Base-by-base conservation (phyloP, 64 coral and sea anemone species). In the Hydrozoanthus tunicans region DNA sequence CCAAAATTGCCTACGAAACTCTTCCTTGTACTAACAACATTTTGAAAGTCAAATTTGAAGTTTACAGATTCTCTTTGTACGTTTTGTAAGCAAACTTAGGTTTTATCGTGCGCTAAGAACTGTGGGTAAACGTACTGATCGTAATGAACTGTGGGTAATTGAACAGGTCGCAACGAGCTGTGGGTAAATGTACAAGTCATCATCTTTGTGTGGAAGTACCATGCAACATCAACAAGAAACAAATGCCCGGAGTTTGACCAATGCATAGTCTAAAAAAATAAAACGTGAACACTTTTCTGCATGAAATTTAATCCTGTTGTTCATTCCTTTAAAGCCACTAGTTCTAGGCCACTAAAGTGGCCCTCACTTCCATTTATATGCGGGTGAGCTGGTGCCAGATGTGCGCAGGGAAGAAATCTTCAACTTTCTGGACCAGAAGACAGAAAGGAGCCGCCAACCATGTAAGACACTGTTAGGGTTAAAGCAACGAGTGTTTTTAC, bases 381-480 rank as follows among this genome's bases (percentile, higher is more conserved):
- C 93, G 92, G 61, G 96, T 98, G 24, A 98, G 80, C 79, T 98
- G 96, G 70, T 98, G 96, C 96, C 93, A 95, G 58, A 98, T 95
- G 73, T 98, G 96, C 24, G 96, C 96, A 52, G 96, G 96, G 74
- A 98, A 98, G 78, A 98, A 93, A 80, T 98, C 96, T 90, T 98
- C 96, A 77, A 98, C 79, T 59, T 98, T 98, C 92, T 98, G 96
- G 14, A 98, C 93, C 15, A 98, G 84, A 6, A 98, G 80, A 90
- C 90, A 95, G 58, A 98, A 93, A 5, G 96, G 96, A 9, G 96
- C 69, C 24, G 96, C 93, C 7, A 98, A 76, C 96, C 96, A 98
- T 13, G 64, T 90, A 43, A 98, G 84, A 26, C 91, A 91, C 96
- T 98, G 81, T 9, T 52, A 43, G 58, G 55, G 53, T 11, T 62